phyloP scores from a whole-genome alignment of 2,113 vertebrate genomes.

The Phoenicopterus ruber region DNA sequence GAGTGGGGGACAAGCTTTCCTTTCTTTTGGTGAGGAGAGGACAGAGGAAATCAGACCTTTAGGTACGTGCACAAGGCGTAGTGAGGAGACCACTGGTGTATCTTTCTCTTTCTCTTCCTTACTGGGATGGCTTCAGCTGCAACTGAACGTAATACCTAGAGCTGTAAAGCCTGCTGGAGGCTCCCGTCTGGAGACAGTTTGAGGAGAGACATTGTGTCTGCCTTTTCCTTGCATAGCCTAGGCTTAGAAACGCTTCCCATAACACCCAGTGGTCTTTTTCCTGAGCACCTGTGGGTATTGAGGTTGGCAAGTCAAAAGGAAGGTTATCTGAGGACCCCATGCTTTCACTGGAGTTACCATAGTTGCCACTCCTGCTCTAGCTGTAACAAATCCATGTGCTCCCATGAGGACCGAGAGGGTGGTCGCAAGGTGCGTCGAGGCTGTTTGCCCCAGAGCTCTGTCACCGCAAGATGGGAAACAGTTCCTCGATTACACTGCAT shows the following conservation, averaged over 20 bases:
- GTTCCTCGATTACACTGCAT: not conserved
- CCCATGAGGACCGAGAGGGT: not conserved
- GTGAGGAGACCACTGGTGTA: not conserved
- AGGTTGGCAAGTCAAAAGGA: not conserved
- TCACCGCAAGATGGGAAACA: not conserved
- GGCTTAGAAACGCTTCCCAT: not conserved
- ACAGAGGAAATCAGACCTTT: not conserved
- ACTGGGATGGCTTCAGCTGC: not conserved
- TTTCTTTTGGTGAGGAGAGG: not conserved
- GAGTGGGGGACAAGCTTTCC: not conserved
- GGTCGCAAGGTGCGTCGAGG: fast-evolving
- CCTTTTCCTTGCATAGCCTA: not conserved
- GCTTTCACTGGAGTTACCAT: not conserved
- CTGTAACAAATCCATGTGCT: not conserved
- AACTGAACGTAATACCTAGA: not conserved
- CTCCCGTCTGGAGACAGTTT: not conserved
- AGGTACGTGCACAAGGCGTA: not conserved
- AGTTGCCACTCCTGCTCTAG: not conserved
- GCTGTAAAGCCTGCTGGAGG: not conserved
- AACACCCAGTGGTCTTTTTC: not conserved
- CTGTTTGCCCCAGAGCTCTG: not conserved
- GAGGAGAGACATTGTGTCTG: not conserved
- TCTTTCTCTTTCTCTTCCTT: not conserved
- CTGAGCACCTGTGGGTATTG: not conserved
- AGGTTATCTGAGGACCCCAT: not conserved